Evolutionary conservation across 2,888 invertebrate genomes (phyloP), one percentile per base, ranked within the genome.

Genomic region (Hyalella azteca): DNA sequence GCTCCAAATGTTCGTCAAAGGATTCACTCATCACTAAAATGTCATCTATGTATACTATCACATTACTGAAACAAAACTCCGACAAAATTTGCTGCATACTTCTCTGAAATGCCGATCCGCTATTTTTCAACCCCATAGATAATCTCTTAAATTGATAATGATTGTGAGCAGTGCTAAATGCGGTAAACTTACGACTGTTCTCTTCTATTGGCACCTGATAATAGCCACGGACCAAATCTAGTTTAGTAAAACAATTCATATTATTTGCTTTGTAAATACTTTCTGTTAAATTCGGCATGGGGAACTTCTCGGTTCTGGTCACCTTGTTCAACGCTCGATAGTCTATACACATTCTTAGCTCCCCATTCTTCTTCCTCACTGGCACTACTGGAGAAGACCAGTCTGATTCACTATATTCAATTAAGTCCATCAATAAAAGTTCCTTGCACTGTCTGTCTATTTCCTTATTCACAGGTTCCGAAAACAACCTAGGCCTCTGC

Each of bases 311-410:
- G 15, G 66, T 26, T 19, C 19, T 36, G 4, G 7, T 66, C 22
- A 66, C 66, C 19, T 66, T 66, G 29, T 66, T 66, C 66, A 66
- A 29, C 29, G 3, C 29, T 19, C 22, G 5, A 29, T 66, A 66
- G 26, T 66, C 66, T 19, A 66, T 29, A 66, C 66, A 66, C 66
- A 66, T 26, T 36, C 26, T n/a, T 66, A 66, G 19, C 19, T 15
- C 15, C 3, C 36, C 36, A 19, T 66, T 3, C 3, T 19, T 22
- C 9, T 66, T 66, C 3, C 22, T n/a, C 15, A 66, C 66, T 9
- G 66, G 66, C n/a, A 66, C 66, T 26, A 66, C 29, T n/a, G 66
- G 66, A 9, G 22, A 66, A 3, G 5, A 66, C 66, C 66, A 66
- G 29, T n/a, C 15, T 32, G 66, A 66, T 19, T 32, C 15, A 19